A percentile compares a stretch with the other conserved stretches of the same genome.
Conservation (phyloP, 2,797 vertebrate genomes). For the Prionace glauca region DNA sequence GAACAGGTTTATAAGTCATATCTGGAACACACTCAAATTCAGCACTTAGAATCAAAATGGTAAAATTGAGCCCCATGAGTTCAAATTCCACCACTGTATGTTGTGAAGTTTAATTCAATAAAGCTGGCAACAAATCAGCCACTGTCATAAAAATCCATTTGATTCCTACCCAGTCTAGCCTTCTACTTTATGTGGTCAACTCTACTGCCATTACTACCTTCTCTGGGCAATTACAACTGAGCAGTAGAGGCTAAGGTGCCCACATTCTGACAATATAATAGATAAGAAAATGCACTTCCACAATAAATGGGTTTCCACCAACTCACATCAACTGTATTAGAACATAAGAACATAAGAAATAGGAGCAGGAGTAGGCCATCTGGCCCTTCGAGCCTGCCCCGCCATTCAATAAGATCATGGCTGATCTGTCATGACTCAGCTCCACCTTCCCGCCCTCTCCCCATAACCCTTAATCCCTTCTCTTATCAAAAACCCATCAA, state of each 20-base stretch:
- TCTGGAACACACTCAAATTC: too few relatives aligned
- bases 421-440: too few relatives aligned
- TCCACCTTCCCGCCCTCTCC: too few relatives aligned
- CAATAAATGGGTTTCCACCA: neutral
- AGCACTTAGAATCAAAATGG: too few relatives aligned
- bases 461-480: too few relatives aligned
- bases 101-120: neutral
- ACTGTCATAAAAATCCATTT: neutral
- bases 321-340: neutral
- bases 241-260: neutral
- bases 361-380: too few relatives aligned
- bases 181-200: neutral
- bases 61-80: too few relatives aligned
- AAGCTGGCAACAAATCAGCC: neutral
- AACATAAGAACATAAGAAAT: too few relatives aligned
- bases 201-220: neutral
- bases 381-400: too few relatives aligned
- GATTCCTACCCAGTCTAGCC: neutral
- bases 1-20: too few relatives aligned
- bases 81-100: neutral
- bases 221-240: neutral
- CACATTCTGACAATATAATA: neutral
- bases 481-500: too few relatives aligned
- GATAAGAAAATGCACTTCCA: neutral
- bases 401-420: too few relatives aligned